Evolutionary conservation across 2,113 vertebrate species (phyloP).

Genomic region (Penelope pileata): DNA sequence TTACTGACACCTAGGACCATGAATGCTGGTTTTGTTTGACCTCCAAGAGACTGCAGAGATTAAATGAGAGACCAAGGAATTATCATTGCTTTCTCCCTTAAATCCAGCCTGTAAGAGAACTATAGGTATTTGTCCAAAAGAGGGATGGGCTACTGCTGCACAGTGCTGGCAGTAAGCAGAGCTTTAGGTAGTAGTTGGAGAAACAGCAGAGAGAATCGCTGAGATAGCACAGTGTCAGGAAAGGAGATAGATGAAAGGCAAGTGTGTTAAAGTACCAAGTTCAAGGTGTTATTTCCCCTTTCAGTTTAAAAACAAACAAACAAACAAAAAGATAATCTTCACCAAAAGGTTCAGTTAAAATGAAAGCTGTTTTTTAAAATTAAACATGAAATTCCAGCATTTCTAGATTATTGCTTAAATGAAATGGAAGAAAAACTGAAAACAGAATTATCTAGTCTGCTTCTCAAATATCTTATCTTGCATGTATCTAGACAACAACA

Average conservation of each 20-base stretch:
- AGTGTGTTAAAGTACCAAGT: neutral
- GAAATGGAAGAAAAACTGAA: neutral
- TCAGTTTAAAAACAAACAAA: neutral
- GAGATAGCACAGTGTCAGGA: neutral
- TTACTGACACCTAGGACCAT: neutral
- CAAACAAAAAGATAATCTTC: neutral
- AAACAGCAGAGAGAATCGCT: neutral
- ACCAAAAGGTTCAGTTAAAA: neutral
- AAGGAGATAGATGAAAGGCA: neutral
- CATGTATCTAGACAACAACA: neutral
- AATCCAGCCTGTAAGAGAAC: neutral
- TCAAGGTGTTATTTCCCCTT: neutral
- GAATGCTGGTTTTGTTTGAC: slow-evolving; percentile 41
- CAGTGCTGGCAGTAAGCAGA: neutral
- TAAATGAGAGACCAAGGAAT: neutral
- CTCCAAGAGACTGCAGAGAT: neutral
- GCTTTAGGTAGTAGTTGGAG: neutral
- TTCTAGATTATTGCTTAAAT: neutral
- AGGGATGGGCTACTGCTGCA: neutral
- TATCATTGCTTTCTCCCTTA: neutral
- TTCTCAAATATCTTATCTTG: neutral
- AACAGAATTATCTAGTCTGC: neutral
- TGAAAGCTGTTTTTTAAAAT: neutral
- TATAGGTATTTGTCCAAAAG: neutral
- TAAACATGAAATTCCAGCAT: neutral